Conservation (phyloP, 2,113 vertebrate species). For the Parus major region DNA sequence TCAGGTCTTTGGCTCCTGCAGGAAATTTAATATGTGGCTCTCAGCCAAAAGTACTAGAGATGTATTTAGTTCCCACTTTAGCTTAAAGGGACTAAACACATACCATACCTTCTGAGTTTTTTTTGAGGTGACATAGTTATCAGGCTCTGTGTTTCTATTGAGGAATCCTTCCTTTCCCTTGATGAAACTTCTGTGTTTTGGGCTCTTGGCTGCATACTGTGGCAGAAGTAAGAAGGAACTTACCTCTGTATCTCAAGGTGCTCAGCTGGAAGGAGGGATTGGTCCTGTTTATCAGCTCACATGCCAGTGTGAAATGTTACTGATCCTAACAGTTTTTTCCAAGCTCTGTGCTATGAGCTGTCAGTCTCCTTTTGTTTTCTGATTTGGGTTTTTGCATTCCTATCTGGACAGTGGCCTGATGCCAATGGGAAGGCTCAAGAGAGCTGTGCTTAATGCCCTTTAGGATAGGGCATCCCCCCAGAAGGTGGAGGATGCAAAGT, state of each 20-base stretch:
- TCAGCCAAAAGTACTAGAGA: not conserved
- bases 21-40: not conserved
- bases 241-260: not conserved
- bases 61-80: not conserved
- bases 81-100: not conserved
- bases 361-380: not conserved
- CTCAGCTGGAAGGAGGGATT: not conserved
- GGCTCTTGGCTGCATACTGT: not conserved
- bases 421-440: not conserved
- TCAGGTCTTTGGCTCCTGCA: not conserved
- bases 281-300: not conserved
- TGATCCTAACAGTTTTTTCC: not conserved
- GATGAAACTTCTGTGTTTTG: not conserved
- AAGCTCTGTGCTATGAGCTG: not conserved
- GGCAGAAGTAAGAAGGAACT: not conserved
- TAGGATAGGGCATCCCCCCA: not conserved
- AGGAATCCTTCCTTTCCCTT: not conserved
- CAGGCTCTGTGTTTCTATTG: not conserved
- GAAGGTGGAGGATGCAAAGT: not conserved
- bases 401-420: not conserved
- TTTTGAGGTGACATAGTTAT: fast-evolving
- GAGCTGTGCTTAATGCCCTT: not conserved
- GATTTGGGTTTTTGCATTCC: not conserved
- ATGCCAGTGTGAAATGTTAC: constrained; percentile 23
- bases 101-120: fast-evolving